Percentiles rank a stretch among this genome's conserved stretches.
These are phyloP conservation scores for Nipponia nippon DNA, from an alignment of 2,113 vertebrate genomes.

Conservation along the genomic window DNA sequence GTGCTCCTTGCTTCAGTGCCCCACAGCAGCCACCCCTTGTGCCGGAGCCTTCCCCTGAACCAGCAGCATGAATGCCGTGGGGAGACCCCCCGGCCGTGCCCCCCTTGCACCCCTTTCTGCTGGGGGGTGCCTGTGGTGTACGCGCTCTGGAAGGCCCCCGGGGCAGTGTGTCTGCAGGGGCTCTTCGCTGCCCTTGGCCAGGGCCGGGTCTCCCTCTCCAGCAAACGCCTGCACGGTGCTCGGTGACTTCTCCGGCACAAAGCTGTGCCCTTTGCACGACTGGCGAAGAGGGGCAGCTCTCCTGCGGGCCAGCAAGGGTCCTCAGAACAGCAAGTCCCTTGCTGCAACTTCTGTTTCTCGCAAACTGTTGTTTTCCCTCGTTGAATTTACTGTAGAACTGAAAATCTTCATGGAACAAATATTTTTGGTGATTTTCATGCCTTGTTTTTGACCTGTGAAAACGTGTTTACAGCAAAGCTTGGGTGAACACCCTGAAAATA, in stretches of 20 bases:
- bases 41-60: neutral
- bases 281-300: neutral
- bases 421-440: neutral
- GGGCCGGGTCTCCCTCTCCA: neutral
- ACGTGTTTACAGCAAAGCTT: neutral
- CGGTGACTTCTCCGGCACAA: fast-evolving
- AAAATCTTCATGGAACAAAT: neutral
- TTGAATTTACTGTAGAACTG: neutral
- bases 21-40: fast-evolving
- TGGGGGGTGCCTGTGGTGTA: too few relatives aligned
- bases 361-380: neutral
- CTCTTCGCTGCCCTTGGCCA: too few relatives aligned
- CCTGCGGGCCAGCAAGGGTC: neutral
- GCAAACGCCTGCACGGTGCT: fast-evolving
- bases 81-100: neutral
- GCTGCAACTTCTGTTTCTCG: neutral
- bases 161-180: neutral
- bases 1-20: too few relatives aligned
- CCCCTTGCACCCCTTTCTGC: too few relatives aligned
- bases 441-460: slow-evolving; percentile 13
- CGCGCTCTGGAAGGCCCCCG: neutral
- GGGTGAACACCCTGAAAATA: neutral
- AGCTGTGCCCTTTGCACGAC: neutral
- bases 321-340: fast-evolving
- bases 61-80: fast-evolving